Evolutionary conservation across 2,888 invertebrate species (phyloP).

Genomic region (Anoplius nigerrimus): DNA sequence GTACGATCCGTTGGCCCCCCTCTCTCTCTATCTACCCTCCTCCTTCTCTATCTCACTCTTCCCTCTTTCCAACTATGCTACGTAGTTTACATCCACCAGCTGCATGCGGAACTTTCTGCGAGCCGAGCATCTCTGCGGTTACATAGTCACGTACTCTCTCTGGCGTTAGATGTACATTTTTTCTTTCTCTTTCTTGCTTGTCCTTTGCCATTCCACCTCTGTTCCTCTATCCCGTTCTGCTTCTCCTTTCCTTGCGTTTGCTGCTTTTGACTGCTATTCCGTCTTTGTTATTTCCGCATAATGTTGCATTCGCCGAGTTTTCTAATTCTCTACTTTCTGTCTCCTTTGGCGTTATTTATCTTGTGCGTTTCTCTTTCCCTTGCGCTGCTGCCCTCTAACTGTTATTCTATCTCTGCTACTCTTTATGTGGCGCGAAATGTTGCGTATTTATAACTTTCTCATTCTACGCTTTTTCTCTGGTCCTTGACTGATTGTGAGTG

Average conservation of each 20-base stretch:
- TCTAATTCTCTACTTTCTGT: too few species aligned
- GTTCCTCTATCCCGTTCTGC: conserved; percentile 4
- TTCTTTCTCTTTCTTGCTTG: conserved; percentile 27
- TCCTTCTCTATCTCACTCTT: neutral
- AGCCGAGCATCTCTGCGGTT: conserved; percentile 61
- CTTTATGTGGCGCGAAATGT: too few species aligned
- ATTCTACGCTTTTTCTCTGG: too few species aligned
- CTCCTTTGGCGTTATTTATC: too few species aligned
- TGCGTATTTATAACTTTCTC: too few species aligned
- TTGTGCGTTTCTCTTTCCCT: too few species aligned
- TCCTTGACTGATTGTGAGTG: too few species aligned
- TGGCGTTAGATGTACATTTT: conserved; percentile 30
- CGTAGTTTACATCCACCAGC: conserved; percentile 19
- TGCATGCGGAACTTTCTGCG: conserved; percentile 54
- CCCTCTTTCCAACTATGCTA: neutral
- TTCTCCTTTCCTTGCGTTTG: conserved; percentile 3
- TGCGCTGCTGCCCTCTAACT: too few species aligned
- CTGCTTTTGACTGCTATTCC: too few species aligned
- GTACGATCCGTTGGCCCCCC: neutral
- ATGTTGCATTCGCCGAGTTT: too few species aligned
- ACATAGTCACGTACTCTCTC: conserved; percentile 61
- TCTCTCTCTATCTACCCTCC: neutral
- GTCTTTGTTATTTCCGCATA: too few species aligned
- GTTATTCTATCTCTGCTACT: too few species aligned
- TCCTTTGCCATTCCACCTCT: conserved; percentile 19